phyloP scores from a whole-genome alignment of 2,888 invertebrate genomes.

The Dendrolimus pini region DNA sequence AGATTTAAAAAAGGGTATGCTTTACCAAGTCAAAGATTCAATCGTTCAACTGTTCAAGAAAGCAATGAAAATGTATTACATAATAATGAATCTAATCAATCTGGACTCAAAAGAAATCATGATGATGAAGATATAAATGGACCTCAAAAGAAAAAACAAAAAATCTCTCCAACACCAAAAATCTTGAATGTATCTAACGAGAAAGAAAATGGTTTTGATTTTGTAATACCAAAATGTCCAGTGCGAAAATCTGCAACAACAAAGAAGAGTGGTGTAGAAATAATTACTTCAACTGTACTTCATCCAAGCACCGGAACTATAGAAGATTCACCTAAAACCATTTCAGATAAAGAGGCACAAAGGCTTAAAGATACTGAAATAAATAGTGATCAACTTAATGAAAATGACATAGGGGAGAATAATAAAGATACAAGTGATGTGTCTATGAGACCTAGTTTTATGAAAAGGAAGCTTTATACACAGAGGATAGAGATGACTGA shows the following conservation, averaged over 20 bases:
- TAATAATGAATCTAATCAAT: slow-evolving; percentile 8
- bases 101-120: slow-evolving; percentile 23
- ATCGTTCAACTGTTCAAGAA: slow-evolving; percentile 24
- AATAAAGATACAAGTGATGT: slow-evolving; percentile 28
- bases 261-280: slow-evolving; percentile 23
- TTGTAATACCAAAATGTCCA: slow-evolving; percentile 44
- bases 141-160: slow-evolving; percentile 30
- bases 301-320: slow-evolving; percentile 10
- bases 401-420: slow-evolving; percentile 12
- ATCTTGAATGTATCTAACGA: slow-evolving; percentile 7
- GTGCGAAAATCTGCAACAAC: slow-evolving; percentile 25
- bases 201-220: slow-evolving; percentile 33
- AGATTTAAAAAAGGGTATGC: slow-evolving; percentile 41
- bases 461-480: slow-evolving; percentile 60
- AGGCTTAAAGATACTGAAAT: slow-evolving; percentile 1
- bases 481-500: slow-evolving; percentile 57
- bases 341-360: slow-evolving; percentile 15
- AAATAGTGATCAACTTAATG: slow-evolving; percentile 9
- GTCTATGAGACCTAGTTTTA: slow-evolving; percentile 58
- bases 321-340: slow-evolving; percentile 29
- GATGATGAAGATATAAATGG: slow-evolving; percentile 18
- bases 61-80: slow-evolving; percentile 9
- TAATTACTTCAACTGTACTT: neutral
- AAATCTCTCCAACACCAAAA: slow-evolving; percentile 24
- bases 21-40: slow-evolving; percentile 51